phyloP scores from a whole-genome alignment of 2,888 invertebrate species.

The Coelopa pilipes region DNA sequence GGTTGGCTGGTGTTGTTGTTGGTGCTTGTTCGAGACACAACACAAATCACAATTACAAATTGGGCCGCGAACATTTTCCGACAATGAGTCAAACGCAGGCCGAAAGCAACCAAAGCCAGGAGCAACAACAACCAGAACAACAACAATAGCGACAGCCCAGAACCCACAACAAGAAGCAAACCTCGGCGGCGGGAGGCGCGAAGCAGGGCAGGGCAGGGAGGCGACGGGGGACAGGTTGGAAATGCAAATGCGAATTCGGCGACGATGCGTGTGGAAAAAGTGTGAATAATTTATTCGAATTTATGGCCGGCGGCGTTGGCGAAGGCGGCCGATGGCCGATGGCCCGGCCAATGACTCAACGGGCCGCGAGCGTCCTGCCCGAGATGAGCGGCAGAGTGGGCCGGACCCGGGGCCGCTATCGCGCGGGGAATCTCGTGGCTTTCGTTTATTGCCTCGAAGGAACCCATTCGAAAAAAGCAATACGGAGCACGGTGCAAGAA shows the following conservation, averaged over 20 bases:
- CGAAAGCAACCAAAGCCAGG: neutral
- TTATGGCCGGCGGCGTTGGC: neutral
- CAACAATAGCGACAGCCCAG: neutral
- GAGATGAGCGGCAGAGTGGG: too few species aligned
- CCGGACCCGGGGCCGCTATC: too few species aligned
- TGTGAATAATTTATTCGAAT: slow-evolving; percentile 7
- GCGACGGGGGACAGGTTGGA: too few species aligned
- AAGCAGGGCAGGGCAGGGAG: too few species aligned
- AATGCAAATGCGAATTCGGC: slow-evolving; percentile 2
- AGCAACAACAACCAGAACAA: slow-evolving; percentile 1
- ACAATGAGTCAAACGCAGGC: slow-evolving; percentile 20
- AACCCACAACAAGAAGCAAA: too few species aligned
- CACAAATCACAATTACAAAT: slow-evolving; percentile 28
- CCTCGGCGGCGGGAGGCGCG: too few species aligned
- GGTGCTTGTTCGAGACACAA: neutral
- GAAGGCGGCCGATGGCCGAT: too few species aligned
- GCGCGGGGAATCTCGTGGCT: too few species aligned
- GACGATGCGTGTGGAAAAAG: slow-evolving; percentile 9
- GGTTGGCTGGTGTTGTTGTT: neutral
- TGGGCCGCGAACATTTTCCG: slow-evolving; percentile 23
- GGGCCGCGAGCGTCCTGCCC: too few species aligned
- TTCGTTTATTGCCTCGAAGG: too few species aligned
- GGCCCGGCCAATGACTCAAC: slow-evolving; percentile 18
- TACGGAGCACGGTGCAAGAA: too few species aligned
- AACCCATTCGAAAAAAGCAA: too few species aligned